phyloP scores from a whole-genome alignment of 2,888 invertebrate genomes.

The Dicyrtoma fusca region DNA sequence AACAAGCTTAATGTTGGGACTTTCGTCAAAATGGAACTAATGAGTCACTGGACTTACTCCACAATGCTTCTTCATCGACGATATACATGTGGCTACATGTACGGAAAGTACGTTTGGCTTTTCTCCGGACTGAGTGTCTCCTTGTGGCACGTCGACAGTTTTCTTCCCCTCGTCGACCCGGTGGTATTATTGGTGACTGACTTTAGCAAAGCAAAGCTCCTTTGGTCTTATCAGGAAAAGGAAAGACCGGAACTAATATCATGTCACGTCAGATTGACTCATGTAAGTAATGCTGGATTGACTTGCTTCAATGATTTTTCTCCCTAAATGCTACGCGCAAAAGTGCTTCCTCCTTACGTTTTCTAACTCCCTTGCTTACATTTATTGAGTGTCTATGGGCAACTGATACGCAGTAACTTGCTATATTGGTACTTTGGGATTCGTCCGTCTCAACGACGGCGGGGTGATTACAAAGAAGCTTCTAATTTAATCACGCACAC shows the following conservation, averaged over 20 bases:
- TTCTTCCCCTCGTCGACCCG: neutral
- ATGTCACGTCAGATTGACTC: slow-evolving; percentile 29
- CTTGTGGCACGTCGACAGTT: slow-evolving; percentile 14
- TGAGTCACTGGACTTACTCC: too few relatives aligned
- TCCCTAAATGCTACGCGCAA: neutral
- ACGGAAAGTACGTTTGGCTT: too few relatives aligned
- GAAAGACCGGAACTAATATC: slow-evolving; percentile 27
- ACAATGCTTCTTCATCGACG: too few relatives aligned
- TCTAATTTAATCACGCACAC: neutral
- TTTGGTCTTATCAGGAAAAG: slow-evolving; percentile 19
- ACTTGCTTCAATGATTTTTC: slow-evolving; percentile 23
- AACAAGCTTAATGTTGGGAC: too few relatives aligned
- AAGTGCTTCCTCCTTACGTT: neutral
- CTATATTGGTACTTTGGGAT: too few relatives aligned
- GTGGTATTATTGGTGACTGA: neutral
- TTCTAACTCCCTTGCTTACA: slow-evolving; percentile 2
- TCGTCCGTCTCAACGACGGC: too few relatives aligned
- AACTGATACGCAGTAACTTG: too few relatives aligned
- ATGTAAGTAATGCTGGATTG: slow-evolving; percentile 25
- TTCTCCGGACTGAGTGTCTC: too few relatives aligned
- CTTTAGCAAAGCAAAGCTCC: slow-evolving; percentile 5
- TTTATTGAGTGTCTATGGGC: neutral
- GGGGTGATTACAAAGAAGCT: neutral
- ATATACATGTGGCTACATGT: too few relatives aligned
- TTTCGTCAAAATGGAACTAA: too few relatives aligned